phyloP scores from a whole-genome alignment of 37 sponge, comb jelly and placozoan genomes.

The Eunapius fragilis region DNA sequence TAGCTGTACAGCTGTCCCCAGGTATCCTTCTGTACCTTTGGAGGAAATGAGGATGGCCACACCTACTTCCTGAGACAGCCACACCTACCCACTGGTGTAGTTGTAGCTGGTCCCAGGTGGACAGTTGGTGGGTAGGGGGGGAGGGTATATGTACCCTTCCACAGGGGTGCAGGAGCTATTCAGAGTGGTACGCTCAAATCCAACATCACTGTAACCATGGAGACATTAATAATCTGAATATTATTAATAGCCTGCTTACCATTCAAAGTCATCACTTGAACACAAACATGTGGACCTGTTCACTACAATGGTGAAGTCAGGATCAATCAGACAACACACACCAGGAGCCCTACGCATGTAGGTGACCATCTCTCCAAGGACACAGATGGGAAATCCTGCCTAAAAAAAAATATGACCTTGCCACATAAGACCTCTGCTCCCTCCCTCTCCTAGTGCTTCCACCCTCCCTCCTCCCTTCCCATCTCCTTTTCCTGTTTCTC shows the following conservation, averaged over 20 bases:
- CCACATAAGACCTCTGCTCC: too few species aligned
- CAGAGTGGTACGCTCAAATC: constrained; percentile 60
- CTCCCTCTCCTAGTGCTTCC: background rate
- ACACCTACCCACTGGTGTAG: constrained; percentile 65
- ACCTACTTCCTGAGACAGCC: background rate
- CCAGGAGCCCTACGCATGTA: constrained; percentile 64
- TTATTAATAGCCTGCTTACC: constrained; percentile 28
- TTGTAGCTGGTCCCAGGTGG: constrained; percentile 63
- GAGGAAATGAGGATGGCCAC: background rate
- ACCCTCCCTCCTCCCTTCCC: background rate
- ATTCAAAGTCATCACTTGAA: constrained; percentile 81
- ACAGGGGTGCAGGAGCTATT: constrained; percentile 59
- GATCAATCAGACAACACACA: constrained; percentile 71
- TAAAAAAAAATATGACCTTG: background rate
- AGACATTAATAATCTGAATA: constrained; percentile 7
- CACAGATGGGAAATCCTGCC: constrained; percentile 19
- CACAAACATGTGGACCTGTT: constrained; percentile 56
- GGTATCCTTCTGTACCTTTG: constrained; percentile 69
- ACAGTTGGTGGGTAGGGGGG: constrained; percentile 60
- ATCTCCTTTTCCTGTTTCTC: too few species aligned
- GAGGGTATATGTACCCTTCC: constrained; percentile 18
- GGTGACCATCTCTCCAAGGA: constrained; percentile 62
- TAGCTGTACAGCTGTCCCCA: constrained; percentile 48
- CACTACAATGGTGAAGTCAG: constrained; percentile 35
- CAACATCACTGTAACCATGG: constrained; percentile 67